phyloP scores from a whole-genome alignment of 2,797 vertebrate species.

The Apogon talboti region DNA sequence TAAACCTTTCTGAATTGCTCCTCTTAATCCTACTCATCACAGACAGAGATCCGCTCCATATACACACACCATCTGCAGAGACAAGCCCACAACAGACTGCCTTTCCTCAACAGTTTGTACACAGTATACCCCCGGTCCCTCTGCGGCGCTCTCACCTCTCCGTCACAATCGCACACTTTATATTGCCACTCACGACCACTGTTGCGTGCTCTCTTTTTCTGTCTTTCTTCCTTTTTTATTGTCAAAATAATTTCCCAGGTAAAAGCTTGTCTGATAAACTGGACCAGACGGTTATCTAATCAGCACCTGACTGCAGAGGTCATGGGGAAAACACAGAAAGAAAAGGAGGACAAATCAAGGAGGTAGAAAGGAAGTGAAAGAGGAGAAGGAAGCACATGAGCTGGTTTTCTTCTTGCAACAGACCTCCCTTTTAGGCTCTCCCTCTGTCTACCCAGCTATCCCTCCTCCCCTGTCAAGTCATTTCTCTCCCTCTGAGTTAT shows the following conservation, averaged over 20 bases:
- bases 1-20: constrained; percentile 7
- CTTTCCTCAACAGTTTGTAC: constrained; percentile 43
- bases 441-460: constrained; percentile 31
- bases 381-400: constrained; percentile 52
- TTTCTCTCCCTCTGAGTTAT: constrained; percentile 57
- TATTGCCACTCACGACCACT: constrained; percentile 11
- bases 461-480: constrained; percentile 41
- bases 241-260: constrained; percentile 35
- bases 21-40: constrained; percentile 31
- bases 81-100: constrained; percentile 40
- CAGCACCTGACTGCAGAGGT: constrained; percentile 39
- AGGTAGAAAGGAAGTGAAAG: constrained; percentile 44
- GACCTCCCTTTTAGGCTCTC: constrained; percentile 60
- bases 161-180: constrained; percentile 35
- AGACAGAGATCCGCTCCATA: constrained; percentile 31
- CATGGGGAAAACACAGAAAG: constrained; percentile 29
- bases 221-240: constrained; percentile 11
- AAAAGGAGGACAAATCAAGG: constrained; percentile 42
- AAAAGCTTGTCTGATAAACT: constrained; percentile 22
- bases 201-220: constrained; percentile 17
- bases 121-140: constrained; percentile 2
- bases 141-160: constrained; percentile 13
- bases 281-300: constrained; percentile 47
- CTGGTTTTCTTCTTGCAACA: constrained; percentile 53
- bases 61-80: constrained; percentile 46